Percentiles rank a stretch among this genome's conserved stretches.
Evolutionary conservation across 2,888 invertebrate species (phyloP).

Genomic region (Noctua janthina): DNA sequence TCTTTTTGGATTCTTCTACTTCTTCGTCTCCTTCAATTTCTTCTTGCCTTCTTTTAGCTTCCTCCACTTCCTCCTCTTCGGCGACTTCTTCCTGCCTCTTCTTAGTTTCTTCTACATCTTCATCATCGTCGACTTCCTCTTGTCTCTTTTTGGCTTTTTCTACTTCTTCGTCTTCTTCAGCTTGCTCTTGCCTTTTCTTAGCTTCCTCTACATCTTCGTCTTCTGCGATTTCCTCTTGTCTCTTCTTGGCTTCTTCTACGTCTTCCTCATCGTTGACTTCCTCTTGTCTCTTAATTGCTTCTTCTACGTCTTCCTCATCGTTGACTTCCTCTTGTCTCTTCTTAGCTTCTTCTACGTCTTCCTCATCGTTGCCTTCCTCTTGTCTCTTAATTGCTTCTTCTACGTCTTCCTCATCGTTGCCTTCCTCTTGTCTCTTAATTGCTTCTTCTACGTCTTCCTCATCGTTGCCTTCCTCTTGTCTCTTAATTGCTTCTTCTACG

Average conservation of each 20-base stretch:
- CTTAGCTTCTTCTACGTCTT: conserved; percentile 13
- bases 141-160: conserved; percentile 18
- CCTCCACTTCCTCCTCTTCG: not conserved
- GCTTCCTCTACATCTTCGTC: conserved; percentile 22
- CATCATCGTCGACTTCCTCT: conserved; percentile 35
- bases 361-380: conserved; percentile 39
- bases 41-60: conserved; percentile 18
- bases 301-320: not conserved
- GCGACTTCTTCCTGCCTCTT: conserved; percentile 46
- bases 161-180: not conserved
- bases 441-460: conserved; percentile 25
- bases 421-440: conserved; percentile 33
- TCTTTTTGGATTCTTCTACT: conserved; percentile 16
- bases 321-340: conserved; percentile 32
- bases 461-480: conserved; percentile 36
- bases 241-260: conserved; percentile 15
- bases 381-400: conserved; percentile 23
- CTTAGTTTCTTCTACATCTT: conserved; percentile 11
- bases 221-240: conserved; percentile 37
- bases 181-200: conserved; percentile 36
- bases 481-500: conserved; percentile 11
- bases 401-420: not conserved
- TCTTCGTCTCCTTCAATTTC: conserved; percentile 28
- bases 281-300: conserved; percentile 21
- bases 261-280: not conserved